Conservation (phyloP, 2,113 vertebrate species). For the Vireo altiloquus region DNA sequence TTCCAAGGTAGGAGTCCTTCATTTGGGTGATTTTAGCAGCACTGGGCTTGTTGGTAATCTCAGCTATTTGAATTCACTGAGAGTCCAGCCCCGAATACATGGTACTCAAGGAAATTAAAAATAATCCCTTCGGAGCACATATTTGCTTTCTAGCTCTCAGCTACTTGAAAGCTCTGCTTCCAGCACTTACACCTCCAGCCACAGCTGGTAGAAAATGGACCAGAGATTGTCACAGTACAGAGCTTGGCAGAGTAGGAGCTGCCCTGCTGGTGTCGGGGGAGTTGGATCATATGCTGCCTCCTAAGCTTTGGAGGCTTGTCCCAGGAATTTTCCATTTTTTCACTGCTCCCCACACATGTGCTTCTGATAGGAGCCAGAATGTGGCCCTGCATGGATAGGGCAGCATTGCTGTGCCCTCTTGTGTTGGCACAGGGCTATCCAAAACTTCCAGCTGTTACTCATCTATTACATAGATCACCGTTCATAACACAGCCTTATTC, state of each 20-base stretch:
- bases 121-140: background rate
- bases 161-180: slow-evolving; percentile 1
- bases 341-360: background rate
- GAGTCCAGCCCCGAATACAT: background rate
- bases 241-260: background rate
- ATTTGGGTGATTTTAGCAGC: background rate
- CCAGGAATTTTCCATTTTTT: background rate
- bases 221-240: background rate
- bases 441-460: background rate
- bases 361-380: background rate
- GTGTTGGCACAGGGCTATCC: background rate
- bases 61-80: background rate
- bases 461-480: background rate
- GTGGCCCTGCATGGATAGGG: background rate
- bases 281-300: background rate
- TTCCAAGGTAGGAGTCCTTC: slow-evolving; percentile 20
- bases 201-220: background rate
- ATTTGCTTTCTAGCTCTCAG: slow-evolving; percentile 25
- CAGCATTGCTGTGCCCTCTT: background rate
- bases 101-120: background rate
- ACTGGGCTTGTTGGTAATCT: background rate
- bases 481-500: background rate
- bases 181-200: background rate
- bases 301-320: background rate
- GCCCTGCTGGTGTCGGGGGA: background rate